Conservation (phyloP, 2,797 vertebrate genomes). For the Muscicapa comitata region DNA sequence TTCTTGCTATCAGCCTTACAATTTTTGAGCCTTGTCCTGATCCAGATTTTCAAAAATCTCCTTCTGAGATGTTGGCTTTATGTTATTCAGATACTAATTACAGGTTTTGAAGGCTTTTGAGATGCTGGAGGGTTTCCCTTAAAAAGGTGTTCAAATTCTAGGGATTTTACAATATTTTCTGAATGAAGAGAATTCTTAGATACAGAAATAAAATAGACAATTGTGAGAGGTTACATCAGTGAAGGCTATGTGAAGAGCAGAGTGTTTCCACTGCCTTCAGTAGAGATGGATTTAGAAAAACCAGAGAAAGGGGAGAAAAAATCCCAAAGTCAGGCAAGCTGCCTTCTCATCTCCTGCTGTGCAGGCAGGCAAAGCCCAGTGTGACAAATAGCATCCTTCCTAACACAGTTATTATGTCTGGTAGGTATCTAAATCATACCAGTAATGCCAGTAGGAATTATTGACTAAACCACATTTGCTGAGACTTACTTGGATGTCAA, state of each 20-base stretch:
- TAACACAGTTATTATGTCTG: background rate
- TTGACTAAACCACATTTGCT: background rate
- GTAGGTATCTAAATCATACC: background rate
- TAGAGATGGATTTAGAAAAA: background rate
- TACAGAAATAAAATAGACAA: background rate
- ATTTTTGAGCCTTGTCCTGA: background rate
- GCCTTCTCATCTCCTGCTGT: background rate
- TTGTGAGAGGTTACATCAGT: background rate
- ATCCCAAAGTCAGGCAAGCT: background rate
- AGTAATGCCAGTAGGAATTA: background rate
- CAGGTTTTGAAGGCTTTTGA: background rate
- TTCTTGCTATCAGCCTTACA: background rate
- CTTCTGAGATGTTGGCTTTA: background rate
- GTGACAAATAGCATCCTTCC: background rate
- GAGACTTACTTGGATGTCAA: background rate
- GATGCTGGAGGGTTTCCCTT: background rate
- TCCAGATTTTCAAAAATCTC: background rate
- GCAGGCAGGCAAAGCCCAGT: background rate
- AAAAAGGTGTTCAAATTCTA: background rate
- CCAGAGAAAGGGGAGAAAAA: background rate
- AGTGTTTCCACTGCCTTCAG: background rate
- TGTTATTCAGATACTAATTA: background rate
- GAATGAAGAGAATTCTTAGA: background rate
- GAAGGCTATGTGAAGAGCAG: background rate
- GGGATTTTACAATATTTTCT: background rate